A percentile compares a stretch with the other conserved stretches of the same genome.
Evolutionary conservation across 2,113 vertebrate species (phyloP).

Genomic region (Natator depressus): DNA sequence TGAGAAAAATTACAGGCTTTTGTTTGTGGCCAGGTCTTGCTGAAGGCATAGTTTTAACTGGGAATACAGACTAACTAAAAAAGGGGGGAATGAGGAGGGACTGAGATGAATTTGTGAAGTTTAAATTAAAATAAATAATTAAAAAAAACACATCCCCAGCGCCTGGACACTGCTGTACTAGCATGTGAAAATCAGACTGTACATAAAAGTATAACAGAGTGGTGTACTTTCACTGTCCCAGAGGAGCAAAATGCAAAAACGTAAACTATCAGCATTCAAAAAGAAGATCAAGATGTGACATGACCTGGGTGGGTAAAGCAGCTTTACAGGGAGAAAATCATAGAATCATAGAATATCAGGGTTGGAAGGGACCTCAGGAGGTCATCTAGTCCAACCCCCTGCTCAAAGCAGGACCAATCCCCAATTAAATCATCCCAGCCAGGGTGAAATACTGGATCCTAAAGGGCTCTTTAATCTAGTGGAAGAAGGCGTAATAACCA

Average conservation of each 20-base stretch:
- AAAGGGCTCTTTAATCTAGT: accelerated
- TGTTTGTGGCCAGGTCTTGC: conserved; percentile 9
- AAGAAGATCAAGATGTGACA: background rate
- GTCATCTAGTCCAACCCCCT: too few species aligned
- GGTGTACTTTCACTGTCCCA: background rate
- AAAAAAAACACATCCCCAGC: background rate
- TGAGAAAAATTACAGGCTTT: conserved; percentile 34
- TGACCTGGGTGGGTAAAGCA: background rate
- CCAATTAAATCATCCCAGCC: too few species aligned
- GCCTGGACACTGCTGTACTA: background rate
- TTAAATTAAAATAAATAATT: background rate
- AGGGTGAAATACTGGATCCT: accelerated
- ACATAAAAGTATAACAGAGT: conserved; percentile 10
- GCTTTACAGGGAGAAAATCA: background rate
- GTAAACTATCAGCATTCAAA: background rate
- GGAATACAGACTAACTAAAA: conserved; percentile 2
- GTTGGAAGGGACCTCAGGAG: too few species aligned
- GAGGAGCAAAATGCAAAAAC: conserved; percentile 15
- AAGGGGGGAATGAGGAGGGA: background rate
- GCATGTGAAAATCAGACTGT: background rate
- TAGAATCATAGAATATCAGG: too few species aligned
- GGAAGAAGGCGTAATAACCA: background rate
- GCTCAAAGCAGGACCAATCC: too few species aligned
- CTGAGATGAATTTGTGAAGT: background rate
- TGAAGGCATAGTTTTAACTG: background rate